Conservation (phyloP, 2,797 vertebrate species). For the Philypnodon macrostomus region DNA sequence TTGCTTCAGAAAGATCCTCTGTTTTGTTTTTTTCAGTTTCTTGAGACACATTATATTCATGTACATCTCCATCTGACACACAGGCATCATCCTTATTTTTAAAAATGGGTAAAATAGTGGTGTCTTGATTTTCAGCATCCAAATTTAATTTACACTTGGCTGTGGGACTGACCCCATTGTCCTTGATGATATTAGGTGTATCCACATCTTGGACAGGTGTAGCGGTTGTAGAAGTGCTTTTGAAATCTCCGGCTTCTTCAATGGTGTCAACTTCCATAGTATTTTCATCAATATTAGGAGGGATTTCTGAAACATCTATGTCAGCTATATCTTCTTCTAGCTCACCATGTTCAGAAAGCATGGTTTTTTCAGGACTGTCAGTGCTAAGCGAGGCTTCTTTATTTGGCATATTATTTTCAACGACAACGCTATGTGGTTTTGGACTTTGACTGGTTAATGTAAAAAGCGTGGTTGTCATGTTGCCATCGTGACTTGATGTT, state of each 20-base stretch:
- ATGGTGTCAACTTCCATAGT: neutral
- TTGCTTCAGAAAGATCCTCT: slow-evolving; percentile 6
- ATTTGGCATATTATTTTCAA: neutral
- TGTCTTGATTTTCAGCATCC: neutral
- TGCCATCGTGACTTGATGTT: slow-evolving; percentile 14
- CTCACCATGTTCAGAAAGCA: slow-evolving; percentile 6
- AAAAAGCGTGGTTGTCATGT: neutral
- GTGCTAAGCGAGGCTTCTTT: slow-evolving; percentile 2
- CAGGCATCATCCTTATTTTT: neutral
- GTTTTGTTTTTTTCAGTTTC: neutral
- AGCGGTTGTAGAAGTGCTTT: neutral
- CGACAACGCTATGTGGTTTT: neutral
- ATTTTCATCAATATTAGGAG: slow-evolving; percentile 8
- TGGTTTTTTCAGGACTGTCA: neutral
- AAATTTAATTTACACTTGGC: slow-evolving; percentile 5
- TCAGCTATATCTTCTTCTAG: slow-evolving; percentile 23
- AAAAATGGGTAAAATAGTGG: neutral
- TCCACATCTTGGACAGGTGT: neutral
- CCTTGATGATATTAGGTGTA: slow-evolving; percentile 16
- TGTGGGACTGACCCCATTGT: slow-evolving; percentile 11
- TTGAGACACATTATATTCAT: neutral
- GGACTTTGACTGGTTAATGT: slow-evolving; percentile 10
- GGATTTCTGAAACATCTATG: neutral
- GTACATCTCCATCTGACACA: slow-evolving; percentile 5
- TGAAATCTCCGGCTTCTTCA: slow-evolving; percentile 4